Conservation (phyloP, 2,113 vertebrate genomes). For the Falcunculus frontatus region DNA sequence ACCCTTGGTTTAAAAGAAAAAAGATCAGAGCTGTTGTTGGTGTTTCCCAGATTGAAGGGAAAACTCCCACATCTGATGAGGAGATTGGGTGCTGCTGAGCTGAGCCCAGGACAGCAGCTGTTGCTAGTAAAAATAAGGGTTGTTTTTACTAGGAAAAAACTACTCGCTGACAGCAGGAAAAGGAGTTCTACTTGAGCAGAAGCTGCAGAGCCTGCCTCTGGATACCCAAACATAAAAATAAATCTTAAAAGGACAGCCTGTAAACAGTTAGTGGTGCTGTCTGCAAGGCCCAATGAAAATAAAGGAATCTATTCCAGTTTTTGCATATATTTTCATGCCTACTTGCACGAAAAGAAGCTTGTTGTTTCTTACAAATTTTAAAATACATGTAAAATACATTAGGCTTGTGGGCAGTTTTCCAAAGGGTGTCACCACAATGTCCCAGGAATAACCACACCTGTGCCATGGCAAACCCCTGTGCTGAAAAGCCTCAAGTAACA, state of each 20-base stretch:
- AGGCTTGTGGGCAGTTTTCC: background rate
- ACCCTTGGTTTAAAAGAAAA: background rate
- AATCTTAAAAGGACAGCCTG: background rate
- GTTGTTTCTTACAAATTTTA: background rate
- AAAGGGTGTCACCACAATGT: background rate
- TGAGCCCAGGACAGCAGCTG: background rate
- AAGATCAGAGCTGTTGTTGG: background rate
- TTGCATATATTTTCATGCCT: background rate
- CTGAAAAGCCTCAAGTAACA: background rate
- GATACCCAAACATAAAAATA: background rate
- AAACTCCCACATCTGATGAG: background rate
- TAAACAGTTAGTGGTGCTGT: background rate
- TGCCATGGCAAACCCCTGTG: rapidly evolving
- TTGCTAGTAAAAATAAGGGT: background rate
- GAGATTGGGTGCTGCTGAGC: background rate
- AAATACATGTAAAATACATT: background rate
- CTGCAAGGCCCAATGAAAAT: background rate
- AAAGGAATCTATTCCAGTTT: background rate
- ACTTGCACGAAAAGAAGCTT: background rate
- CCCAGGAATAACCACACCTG: background rate
- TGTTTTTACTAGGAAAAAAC: background rate
- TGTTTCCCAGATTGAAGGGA: background rate
- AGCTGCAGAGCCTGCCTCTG: background rate
- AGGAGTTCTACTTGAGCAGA: background rate
- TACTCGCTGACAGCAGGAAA: background rate